Conservation (phyloP, 2,888 invertebrate species). For the Oligia strigilis region DNA sequence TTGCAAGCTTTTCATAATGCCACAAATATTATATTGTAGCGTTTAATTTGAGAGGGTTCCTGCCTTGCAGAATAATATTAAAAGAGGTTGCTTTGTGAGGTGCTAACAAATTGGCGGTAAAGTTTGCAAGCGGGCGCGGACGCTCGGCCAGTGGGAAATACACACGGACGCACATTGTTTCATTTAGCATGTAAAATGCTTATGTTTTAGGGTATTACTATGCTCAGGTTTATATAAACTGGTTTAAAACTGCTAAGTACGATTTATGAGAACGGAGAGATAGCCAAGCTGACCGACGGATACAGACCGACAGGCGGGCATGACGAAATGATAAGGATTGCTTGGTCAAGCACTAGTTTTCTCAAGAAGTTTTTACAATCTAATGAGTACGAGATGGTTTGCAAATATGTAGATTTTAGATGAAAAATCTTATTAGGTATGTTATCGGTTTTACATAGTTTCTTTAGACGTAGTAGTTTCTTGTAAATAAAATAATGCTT, state of each 20-base stretch:
- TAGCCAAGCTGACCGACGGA: not conserved
- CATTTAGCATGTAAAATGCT: not conserved
- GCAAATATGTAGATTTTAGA: not conserved
- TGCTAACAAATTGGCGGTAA: slow-evolving; percentile 84
- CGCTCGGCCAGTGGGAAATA: slow-evolving; percentile 47
- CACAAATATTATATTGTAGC: slow-evolving; percentile 76
- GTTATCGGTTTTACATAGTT: not conserved
- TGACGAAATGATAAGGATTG: not conserved
- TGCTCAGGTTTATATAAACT: not conserved
- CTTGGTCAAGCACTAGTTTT: not conserved
- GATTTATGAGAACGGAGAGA: not conserved
- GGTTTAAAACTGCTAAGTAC: not conserved
- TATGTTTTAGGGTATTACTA: not conserved
- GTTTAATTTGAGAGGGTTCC: slow-evolving; percentile 81
- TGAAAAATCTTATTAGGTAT: not conserved
- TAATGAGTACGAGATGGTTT: not conserved
- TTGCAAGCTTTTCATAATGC: slow-evolving; percentile 67
- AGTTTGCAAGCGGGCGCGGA: slow-evolving; percentile 67
- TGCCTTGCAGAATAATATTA: slow-evolving; percentile 79
- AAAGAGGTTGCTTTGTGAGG: slow-evolving; percentile 84
- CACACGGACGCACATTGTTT: slow-evolving; percentile 29
- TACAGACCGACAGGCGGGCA: not conserved
- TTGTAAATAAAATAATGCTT: not conserved
- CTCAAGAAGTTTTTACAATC: not conserved
- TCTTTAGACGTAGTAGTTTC: not conserved